These are phyloP conservation scores for Andinoacara biseriatus DNA, from an alignment of 2,113 vertebrate genomes.

Conservation along the genomic window DNA sequence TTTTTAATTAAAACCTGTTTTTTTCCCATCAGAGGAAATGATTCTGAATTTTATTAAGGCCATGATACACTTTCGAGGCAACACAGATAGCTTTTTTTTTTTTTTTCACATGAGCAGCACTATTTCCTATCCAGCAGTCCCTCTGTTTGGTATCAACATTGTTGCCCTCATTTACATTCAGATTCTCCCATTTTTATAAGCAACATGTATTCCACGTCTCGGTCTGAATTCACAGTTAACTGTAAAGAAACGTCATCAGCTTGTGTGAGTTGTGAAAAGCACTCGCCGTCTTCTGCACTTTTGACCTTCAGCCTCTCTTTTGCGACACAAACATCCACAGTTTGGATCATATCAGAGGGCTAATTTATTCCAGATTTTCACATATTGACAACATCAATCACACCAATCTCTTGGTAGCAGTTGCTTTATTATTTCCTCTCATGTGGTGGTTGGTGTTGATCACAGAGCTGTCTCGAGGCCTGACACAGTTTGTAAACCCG, in stretches of 20 bases:
- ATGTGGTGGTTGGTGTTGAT: slow-evolving; percentile 63
- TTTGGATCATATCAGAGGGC: slow-evolving; percentile 54
- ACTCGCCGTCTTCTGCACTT: neutral
- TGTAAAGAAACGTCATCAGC: neutral
- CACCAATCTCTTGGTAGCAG: slow-evolving; percentile 46
- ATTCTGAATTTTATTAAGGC: slow-evolving; percentile 67
- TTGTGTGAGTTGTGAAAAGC: neutral
- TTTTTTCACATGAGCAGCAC: neutral
- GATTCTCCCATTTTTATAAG: neutral
- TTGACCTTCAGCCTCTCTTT: slow-evolving; percentile 33
- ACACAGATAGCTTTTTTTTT: neutral
- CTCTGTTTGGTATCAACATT: neutral
- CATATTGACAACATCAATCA: slow-evolving; percentile 77
- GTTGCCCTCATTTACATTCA: neutral
- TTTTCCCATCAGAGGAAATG: slow-evolving; percentile 59
- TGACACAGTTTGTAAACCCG: slow-evolving; percentile 81
- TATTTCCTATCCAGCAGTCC: neutral
- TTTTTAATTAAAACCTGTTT: slow-evolving; percentile 73
- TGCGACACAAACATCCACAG: slow-evolving; percentile 42
- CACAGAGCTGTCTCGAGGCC: slow-evolving; percentile 76
- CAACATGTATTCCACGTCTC: neutral
- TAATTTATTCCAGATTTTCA: slow-evolving; percentile 61
- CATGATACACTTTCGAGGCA: slow-evolving; percentile 40
- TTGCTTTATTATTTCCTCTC: slow-evolving; percentile 47
- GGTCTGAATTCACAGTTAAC: neutral